These are phyloP conservation scores for Invenusta paracnida DNA, from an alignment of 2,888 invertebrate species.

Conservation along the genomic window DNA sequence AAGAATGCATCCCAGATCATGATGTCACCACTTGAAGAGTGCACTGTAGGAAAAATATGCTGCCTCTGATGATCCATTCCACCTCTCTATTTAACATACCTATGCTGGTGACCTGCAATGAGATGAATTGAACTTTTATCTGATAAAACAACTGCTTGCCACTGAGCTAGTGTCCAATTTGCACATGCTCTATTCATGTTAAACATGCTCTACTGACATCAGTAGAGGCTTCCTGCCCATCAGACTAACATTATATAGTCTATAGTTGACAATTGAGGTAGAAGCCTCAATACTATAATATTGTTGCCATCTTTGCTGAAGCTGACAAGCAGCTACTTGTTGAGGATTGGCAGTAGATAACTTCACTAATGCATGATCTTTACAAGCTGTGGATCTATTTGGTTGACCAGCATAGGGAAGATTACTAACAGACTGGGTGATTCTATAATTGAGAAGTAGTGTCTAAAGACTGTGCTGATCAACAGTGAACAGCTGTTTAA, in stretches of 20 bases:
- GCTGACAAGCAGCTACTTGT: not conserved
- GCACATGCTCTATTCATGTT: not conserved
- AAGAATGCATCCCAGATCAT: too few relatives aligned
- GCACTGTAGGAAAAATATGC: not conserved
- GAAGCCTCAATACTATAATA: not conserved
- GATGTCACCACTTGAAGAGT: too few relatives aligned
- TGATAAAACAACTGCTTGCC: not conserved
- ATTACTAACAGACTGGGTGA: too few relatives aligned
- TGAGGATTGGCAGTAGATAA: not conserved
- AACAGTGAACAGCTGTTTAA: too few relatives aligned
- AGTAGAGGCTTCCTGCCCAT: too few relatives aligned
- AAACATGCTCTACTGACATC: too few relatives aligned
- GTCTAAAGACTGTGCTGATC: too few relatives aligned
- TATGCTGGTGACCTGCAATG: not conserved
- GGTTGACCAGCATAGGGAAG: too few relatives aligned
- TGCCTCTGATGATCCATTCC: not conserved
- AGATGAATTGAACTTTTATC: not conserved
- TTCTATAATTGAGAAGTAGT: too few relatives aligned
- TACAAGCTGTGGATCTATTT: too few relatives aligned
- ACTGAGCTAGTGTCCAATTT: not conserved
- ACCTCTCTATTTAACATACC: not conserved
- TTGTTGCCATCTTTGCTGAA: not conserved
- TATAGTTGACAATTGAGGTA: not conserved
- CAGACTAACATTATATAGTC: not conserved
- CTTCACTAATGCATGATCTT: too few relatives aligned